Percentiles rank a stretch among this genome's conserved stretches.
These are phyloP conservation scores for Merodon equestris DNA, from an alignment of 2,888 invertebrate species.

Conservation along the genomic window DNA sequence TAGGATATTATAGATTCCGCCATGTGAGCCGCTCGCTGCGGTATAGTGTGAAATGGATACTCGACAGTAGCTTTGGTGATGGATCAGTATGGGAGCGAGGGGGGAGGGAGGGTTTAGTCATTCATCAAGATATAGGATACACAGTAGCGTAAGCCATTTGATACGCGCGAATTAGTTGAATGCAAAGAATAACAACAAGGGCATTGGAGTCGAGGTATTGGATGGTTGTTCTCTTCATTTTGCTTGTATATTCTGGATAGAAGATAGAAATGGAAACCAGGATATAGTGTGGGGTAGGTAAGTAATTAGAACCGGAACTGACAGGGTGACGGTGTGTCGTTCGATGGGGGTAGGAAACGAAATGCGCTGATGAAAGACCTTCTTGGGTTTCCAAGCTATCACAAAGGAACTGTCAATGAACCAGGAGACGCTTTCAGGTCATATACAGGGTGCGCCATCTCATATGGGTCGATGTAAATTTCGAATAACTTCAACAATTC, in stretches of 20 bases:
- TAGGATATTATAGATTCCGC: slow-evolving; percentile 70
- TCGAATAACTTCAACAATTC: too few relatives aligned
- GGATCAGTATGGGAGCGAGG: slow-evolving; percentile 19
- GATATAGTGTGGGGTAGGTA: slow-evolving; percentile 48
- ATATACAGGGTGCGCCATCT: too few relatives aligned
- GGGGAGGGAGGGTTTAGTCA: slow-evolving; percentile 25
- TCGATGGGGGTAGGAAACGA: too few relatives aligned
- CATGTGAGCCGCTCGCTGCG: slow-evolving; percentile 67
- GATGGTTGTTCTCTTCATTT: too few relatives aligned
- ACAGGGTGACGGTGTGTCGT: background rate
- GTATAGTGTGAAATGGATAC: slow-evolving; percentile 63
- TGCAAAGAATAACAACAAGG: slow-evolving; percentile 43
- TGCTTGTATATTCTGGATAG: slow-evolving; percentile 30
- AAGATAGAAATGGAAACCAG: slow-evolving; percentile 33
- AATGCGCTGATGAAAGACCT: too few relatives aligned
- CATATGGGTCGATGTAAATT: too few relatives aligned
- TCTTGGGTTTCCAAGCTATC: too few relatives aligned
- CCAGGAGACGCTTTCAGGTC: too few relatives aligned
- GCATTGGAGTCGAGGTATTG: slow-evolving; percentile 8
- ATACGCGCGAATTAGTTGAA: slow-evolving; percentile 53
- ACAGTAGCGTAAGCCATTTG: slow-evolving; percentile 53
- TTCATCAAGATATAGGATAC: slow-evolving; percentile 59
- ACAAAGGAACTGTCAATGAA: too few relatives aligned
- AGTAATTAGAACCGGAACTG: slow-evolving; percentile 48
- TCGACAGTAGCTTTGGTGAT: slow-evolving; percentile 30